Evolutionary conservation across 2,888 invertebrate species (phyloP).

Genomic region (Drosophila nr. medialis): DNA sequence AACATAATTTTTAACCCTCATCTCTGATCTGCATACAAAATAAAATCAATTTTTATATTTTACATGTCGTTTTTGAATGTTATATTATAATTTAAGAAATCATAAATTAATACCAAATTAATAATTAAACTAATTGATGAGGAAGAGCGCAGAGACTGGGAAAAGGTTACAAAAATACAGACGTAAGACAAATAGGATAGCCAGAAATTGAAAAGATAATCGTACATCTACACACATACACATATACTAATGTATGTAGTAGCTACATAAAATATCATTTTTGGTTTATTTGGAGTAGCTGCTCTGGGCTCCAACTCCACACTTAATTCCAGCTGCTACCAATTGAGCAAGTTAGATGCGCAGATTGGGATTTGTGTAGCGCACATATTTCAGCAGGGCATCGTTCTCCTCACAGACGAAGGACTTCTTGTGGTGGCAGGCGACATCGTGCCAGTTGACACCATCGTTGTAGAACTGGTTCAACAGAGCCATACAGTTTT

Average conservation of each 20-base stretch:
- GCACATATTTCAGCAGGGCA: conserved; percentile 92
- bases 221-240: conserved; percentile 13
- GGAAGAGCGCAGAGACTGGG: conserved; percentile 57
- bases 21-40: neutral
- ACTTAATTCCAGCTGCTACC: conserved; percentile 14
- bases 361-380: conserved; percentile 92
- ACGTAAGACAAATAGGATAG: conserved; percentile 46
- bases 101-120: conserved; percentile 83
- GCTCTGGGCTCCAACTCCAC: conserved; percentile 42
- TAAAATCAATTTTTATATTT: conserved; percentile 19
- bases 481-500: conserved; percentile 93
- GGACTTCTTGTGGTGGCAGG: conserved; percentile 95
- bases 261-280: conserved; percentile 74
- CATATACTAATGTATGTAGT: conserved; percentile 12
- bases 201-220: conserved; percentile 40
- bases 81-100: conserved; percentile 77
- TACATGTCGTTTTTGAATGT: conserved; percentile 65
- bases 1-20: neutral
- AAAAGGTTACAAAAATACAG: conserved; percentile 58
- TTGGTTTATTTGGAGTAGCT: conserved; percentile 81
- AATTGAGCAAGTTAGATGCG: conserved; percentile 86
- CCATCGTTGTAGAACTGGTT: conserved; percentile 97
- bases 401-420: conserved; percentile 96
- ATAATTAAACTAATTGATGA: conserved; percentile 80
- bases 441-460: conserved; percentile 96